Base-by-base conservation (phyloP, 2,113 vertebrate species). In the Nothoprocta pentlandii region DNA sequence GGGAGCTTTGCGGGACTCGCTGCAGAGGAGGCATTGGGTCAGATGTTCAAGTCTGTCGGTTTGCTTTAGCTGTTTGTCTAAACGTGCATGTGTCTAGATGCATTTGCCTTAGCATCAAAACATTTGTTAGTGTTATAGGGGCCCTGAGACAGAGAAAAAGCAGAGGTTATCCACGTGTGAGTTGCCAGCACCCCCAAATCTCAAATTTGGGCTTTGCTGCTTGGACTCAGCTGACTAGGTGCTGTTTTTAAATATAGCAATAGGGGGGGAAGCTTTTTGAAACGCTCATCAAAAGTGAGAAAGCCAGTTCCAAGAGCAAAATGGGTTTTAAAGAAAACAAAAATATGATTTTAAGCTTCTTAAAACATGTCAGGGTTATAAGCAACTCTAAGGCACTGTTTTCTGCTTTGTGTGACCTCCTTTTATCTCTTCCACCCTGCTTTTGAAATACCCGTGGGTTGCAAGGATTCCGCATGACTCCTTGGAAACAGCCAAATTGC, bases 131-230 rank as follows among this genome's bases (percentile, higher is more conserved):
- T 69, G 30, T 44, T 32, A 6, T 23, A 19, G 66, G 11, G 25
- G 26, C 26, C 69, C 17, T 47, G 56, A 41, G 42, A 36, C 61
- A 87, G 63, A 22, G 59, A 79, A 36, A 82, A 77, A 68, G 20
- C 30, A 66, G 10, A 28, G 86, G 11, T 0, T 0, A 12, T 42
- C n/a, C 41, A 19, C 2, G 2, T 56, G 77, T 2, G 14, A 88
- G 51, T 51, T 28, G 6, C 41, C 92, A 59, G 42, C 14, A 66
- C 36, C 41, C 26, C 5, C 0, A 1, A 47, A 68, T 81, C 70
- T 69, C 7, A 39, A 17, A 46, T 64, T 74, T 42, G 73, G 81
- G 16, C 66, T 56, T 68, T 90, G 59, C n/a, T 67, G 62, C 70
- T 92, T 32, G 54, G 67, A n/a, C 13, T 71, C 12, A 8, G 34